Percentiles rank a stretch among this genome's conserved stretches.
phyloP scores from a whole-genome alignment of 2,888 invertebrate genomes.

The Pardosa pseudoannulata region DNA sequence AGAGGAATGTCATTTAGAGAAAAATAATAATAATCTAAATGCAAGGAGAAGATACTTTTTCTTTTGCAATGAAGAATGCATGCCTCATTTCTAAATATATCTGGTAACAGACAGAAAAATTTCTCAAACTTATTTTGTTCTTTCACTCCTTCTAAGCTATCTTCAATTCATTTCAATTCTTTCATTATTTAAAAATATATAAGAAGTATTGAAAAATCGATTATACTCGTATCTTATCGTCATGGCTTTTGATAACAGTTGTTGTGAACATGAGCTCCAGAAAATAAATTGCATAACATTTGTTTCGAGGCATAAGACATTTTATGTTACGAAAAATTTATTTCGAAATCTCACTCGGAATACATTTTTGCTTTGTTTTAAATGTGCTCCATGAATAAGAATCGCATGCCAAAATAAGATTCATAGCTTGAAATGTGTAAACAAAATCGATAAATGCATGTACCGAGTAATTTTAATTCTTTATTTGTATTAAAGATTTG shows the following conservation, averaged over 20 bases:
- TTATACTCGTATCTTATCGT: background rate
- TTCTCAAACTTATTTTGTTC: background rate
- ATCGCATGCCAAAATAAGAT: no score
- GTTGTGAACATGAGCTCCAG: background rate
- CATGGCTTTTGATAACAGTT: background rate
- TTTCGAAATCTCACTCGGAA: background rate
- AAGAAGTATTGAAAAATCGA: background rate
- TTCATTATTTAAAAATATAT: background rate
- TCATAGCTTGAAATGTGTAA: no score
- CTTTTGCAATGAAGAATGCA: no score
- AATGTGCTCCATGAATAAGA: no score
- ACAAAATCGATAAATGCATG: no score
- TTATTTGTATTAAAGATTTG: no score
- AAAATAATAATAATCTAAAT: no score
- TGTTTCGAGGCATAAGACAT: background rate
- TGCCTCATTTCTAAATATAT: no score
- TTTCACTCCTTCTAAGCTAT: background rate
- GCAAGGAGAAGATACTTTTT: no score
- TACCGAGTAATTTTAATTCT: no score
- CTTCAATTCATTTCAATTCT: background rate
- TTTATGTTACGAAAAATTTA: background rate
- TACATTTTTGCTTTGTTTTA: no score
- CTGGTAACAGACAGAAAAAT: background rate
- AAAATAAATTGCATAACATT: constrained; percentile 9
- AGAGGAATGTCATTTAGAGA: no score